Evolutionary conservation across 2,113 vertebrate species (phyloP), one percentile per base, ranked within the genome.

Genomic region (Gyps fulvus): DNA sequence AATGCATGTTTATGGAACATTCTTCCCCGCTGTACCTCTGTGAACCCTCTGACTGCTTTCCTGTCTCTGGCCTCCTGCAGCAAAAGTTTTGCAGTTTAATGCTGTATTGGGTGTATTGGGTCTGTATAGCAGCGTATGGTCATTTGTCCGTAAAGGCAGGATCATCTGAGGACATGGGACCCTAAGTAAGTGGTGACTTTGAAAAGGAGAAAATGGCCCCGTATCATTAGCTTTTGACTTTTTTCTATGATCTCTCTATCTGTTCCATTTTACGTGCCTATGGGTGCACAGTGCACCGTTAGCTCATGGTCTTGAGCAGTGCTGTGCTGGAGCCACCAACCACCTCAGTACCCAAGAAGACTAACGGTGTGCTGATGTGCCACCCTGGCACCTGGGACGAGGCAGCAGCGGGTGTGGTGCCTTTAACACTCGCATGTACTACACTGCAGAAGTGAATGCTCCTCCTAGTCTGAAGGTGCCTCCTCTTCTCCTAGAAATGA

Each of bases 21-120:
- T 67, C 12, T 76, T n/a, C 40, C 6, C 27, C 11, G 23, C 16
- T 0, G 0, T 32, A n/a, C 10, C 8, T 54, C 61, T 38, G 72
- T 14, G 3, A 45, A 31, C 2, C 14, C 27, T 49, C 34, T 47
- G 34, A 25, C 47, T 25, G 15, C 29, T 73, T 90, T 43, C 32
- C 79, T 69, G 23, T 11, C 32, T 42, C 47, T 49, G 69, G 31
- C 31, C 16, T 59, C 27, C 79, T 4, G 6, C 74, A 84, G 79
- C 13, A 29, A 8, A 58, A 58, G 4, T n/a, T 63, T 18, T 1
- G 0, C 63, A 32, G 29, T 66, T 90, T 21, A 83, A 16, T 22
- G 25, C n/a, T 12, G 22, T 29, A 13, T 25, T 50, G 47, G 47
- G 47, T 22, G 21, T n/a, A 11, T 23, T 17, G 13, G 10, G 14